A percentile compares a stretch with the other conserved stretches of the same genome.
Evolutionary conservation across 64 coral and sea anemone genomes (phyloP).

Genomic region (Porites australiensis): DNA sequence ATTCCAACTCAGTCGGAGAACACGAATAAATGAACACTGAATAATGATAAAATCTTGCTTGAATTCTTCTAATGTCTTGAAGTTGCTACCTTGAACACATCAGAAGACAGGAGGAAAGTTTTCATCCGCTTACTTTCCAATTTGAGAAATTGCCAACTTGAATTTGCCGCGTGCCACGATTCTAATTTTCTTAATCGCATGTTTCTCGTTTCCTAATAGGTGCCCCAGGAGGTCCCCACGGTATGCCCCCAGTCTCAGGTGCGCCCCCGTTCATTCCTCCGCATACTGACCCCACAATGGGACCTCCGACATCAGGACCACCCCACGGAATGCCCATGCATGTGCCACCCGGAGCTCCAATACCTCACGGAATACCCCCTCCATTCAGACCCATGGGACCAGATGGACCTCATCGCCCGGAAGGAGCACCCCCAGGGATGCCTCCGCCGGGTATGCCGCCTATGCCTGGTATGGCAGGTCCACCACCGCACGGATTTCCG

Average conservation of each 20-base stretch:
- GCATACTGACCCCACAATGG: constrained; percentile 53
- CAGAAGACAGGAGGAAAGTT: too few relatives aligned
- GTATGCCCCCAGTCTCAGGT: constrained; percentile 84
- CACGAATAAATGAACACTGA: too few relatives aligned
- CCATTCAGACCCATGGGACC: constrained; percentile 69
- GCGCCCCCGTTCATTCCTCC: constrained; percentile 62
- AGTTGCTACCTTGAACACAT: too few relatives aligned
- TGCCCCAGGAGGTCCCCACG: constrained; percentile 59
- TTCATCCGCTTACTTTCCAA: too few relatives aligned
- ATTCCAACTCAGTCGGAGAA: too few relatives aligned
- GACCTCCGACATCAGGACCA: constrained; percentile 65
- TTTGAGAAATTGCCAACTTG: too few relatives aligned
- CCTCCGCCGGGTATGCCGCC: constrained; percentile 87
- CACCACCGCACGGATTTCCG: constrained; percentile 80
- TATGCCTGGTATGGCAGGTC: constrained; percentile 70
- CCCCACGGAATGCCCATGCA: constrained; percentile 71
- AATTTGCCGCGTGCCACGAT: too few relatives aligned
- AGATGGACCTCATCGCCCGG: constrained; percentile 70
- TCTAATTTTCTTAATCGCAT: too few relatives aligned
- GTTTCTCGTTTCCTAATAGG: not conserved
- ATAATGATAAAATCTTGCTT: too few relatives aligned
- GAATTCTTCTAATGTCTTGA: too few relatives aligned
- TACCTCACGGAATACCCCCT: constrained; percentile 60
- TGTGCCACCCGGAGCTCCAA: constrained; percentile 70
- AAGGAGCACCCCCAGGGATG: constrained; percentile 66